Percentiles rank a stretch among this genome's conserved stretches.
Evolutionary conservation across 2,113 vertebrate species (phyloP).

Genomic region (Gobiocypris rarus): DNA sequence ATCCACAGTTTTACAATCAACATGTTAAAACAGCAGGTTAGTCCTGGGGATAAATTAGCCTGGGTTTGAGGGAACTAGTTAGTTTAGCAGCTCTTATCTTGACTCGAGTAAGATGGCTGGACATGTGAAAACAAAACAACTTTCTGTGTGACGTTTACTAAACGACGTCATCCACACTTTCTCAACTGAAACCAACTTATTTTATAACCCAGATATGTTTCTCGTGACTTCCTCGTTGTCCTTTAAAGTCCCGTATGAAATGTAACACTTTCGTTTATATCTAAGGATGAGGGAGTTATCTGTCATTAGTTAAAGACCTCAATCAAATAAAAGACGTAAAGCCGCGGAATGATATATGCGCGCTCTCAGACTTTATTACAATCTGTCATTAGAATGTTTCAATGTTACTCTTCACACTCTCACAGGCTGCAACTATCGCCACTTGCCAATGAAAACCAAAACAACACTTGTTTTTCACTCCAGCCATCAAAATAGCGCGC

Average conservation of each 20-base stretch:
- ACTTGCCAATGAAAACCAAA: slow-evolving; percentile 51
- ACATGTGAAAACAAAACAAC: slow-evolving; percentile 28
- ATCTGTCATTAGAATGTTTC: neutral
- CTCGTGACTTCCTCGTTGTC: slow-evolving; percentile 56
- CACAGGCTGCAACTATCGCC: slow-evolving; percentile 32
- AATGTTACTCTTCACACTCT: slow-evolving; percentile 44
- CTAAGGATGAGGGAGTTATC: slow-evolving; percentile 29
- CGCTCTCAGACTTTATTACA: neutral
- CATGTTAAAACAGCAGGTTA: neutral
- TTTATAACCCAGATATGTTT: neutral
- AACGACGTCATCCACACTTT: neutral
- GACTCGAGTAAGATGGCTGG: slow-evolving; percentile 22
- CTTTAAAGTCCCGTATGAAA: slow-evolving; percentile 47
- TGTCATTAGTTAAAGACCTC: slow-evolving; percentile 29
- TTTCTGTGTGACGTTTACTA: slow-evolving; percentile 22
- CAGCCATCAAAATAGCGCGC: neutral
- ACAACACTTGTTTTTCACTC: slow-evolving; percentile 16
- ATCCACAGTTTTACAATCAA: neutral
- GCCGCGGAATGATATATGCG: slow-evolving; percentile 4
- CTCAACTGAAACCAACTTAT: neutral
- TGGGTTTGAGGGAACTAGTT: neutral
- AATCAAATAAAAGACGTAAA: neutral
- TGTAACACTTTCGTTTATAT: slow-evolving; percentile 47
- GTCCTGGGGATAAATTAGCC: neutral
- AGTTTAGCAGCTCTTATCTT: slow-evolving; percentile 9